Base-by-base conservation (phyloP, 2,888 invertebrate genomes). In the Cephus sareptanus region DNA sequence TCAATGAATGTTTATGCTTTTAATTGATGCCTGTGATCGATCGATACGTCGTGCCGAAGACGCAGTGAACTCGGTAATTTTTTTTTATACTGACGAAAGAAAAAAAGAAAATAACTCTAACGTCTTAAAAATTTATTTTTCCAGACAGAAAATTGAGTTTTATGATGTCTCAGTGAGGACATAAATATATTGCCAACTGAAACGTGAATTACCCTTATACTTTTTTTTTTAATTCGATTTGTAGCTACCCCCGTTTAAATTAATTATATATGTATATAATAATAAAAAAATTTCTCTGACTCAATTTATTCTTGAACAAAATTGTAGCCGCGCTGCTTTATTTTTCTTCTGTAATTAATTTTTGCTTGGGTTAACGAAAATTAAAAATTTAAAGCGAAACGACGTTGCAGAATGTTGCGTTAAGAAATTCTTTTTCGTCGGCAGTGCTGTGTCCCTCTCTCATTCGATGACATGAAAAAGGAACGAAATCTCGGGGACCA, bases 401-500 rank as follows among this genome's bases (percentile, higher is more conserved):
- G 23, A 23, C 23, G 9, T 56, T 9, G 56, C 23, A 1, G 23
- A 23, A 56, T 9, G 56, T 56, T 9, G 2, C 9, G 56, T 56
- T 56, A 56, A 56, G 9, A 56, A 56, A 23, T 23, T 56, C 1
- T 56, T 23, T 15, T 23, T 23, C 56, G 9, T 56, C 23, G 23
- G 1, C 23, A 9, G 34, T 76, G 68, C 81, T 78, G 80, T 83
- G 81, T 81, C 79, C 79, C 80, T 69, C 81, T 80, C 83, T 78
- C 82, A 79, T 70, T 69, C 11, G 76, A 74, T 73, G 75, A 79
- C 77, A 81, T 79, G 82, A 81, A 81, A 81, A 82, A 85, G 81
- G 73, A 76, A 83, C 81, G 84, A 85, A 86, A 84, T 79, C 81
- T 80, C 69, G 76, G 76, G 83, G 82, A 82, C 79, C 79, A 79